Conservation (phyloP, 2,888 invertebrate species). For the Mechanitis mazaeus region DNA sequence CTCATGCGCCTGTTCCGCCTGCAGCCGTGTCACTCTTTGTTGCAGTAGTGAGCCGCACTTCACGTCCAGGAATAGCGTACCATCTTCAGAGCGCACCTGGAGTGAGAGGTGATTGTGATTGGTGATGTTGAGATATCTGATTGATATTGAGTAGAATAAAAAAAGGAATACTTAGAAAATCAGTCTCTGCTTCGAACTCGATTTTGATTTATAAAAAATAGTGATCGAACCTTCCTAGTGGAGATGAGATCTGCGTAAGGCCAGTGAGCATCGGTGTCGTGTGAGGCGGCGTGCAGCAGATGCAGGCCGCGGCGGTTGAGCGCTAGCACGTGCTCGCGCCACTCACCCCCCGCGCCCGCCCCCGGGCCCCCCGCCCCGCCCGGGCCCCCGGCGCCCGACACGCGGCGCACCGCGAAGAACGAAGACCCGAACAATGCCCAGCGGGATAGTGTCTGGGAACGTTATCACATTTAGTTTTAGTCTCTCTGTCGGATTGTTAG, state of each 20-base stretch:
- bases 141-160: no score
- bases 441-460: constrained; percentile 87
- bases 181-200: background rate
- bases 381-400: constrained; percentile 71
- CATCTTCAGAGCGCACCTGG: constrained; percentile 90
- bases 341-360: constrained; percentile 61
- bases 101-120: no score
- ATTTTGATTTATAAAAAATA: background rate
- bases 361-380: constrained; percentile 25
- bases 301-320: constrained; percentile 95
- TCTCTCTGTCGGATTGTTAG: no score
- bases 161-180: no score
- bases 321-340: constrained; percentile 93
- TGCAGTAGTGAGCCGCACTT: constrained; percentile 98
- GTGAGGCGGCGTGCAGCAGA: constrained; percentile 93
- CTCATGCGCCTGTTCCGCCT: constrained; percentile 98
- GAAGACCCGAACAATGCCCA: constrained; percentile 99
- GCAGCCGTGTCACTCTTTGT: constrained; percentile 94
- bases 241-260: constrained; percentile 97
- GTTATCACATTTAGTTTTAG: no score
- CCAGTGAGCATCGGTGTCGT: constrained; percentile 95
- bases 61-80: constrained; percentile 94
- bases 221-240: constrained; percentile 83
- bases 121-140: no score
- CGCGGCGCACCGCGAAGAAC: constrained; percentile 96